Base-by-base conservation (phyloP, 1,140 invertebrate genomes). In the Cotesia typhae region DNA sequence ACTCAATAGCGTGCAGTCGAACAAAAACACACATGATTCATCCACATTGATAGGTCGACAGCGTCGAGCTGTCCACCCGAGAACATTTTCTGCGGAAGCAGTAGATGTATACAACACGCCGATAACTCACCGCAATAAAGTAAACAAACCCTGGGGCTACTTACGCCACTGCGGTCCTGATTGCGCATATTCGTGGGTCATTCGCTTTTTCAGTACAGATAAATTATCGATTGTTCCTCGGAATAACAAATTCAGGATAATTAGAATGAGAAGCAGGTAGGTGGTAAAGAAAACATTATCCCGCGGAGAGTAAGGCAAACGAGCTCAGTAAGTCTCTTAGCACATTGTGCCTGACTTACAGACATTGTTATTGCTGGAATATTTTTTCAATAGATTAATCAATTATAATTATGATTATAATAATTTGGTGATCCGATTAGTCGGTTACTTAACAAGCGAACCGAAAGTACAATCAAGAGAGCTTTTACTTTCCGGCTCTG, bases 1-100 rank as follows among this genome's bases (percentile, higher is more conserved):
- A 85, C 82, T 78, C 79, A 80, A 84, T 86, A 74, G 84, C 84
- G 85, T 87, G 85, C 64, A 75, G 76, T 75, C 64, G 69, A 47
- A 68, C 37, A 65, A 67, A 28, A 59, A 28, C 28, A 28, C 28
- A 28, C 28, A 28, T 28, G 28, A 28, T 28, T 28, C 28, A 28
- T 28, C 28, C 3, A 28, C 28, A 28, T 28, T 28, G 28, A 28
- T 28, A 28, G 2, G 28, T 28, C 28, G 28, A 28, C 28, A 28
- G 28, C 28, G 28, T 28, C 28, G 28, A 28, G 28, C 28, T 28
- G 28, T 28, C 28, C 28, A 28, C 28, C 28, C 28, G 28, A 28
- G 28, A 28, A 28, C 3, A 28, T 28, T 28, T 28, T 28, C 28
- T 28, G 28, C 28, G 28, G 28, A 2, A 28, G 28, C 28, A 28